Percentiles rank a stretch among this genome's conserved stretches.
These are phyloP conservation scores for Saguinus imperator DNA, from an alignment of 2,113 vertebrate genomes.

Conservation along the genomic window DNA sequence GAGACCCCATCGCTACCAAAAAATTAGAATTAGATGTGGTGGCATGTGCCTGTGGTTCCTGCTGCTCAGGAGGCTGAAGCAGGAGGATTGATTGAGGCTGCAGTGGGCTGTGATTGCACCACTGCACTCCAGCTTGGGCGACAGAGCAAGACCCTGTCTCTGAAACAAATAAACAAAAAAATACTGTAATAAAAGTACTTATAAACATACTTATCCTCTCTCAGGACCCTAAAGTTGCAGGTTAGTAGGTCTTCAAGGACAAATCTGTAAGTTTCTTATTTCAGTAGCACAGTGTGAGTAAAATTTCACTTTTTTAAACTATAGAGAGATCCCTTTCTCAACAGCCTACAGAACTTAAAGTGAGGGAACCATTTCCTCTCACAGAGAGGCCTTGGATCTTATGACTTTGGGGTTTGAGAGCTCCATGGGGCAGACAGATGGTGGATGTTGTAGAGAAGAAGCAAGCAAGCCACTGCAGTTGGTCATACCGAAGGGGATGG, in stretches of 20 bases:
- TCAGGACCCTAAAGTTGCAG: background rate
- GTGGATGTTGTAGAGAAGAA: background rate
- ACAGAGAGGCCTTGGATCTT: background rate
- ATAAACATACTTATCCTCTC: background rate
- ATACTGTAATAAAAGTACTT: background rate
- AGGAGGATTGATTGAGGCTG: no score
- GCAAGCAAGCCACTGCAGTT: background rate
- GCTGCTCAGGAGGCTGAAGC: no score
- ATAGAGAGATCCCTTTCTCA: background rate
- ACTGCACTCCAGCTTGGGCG: no score
- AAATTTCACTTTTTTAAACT: background rate
- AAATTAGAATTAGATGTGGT: no score
- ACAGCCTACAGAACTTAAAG: background rate
- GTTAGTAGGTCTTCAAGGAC: background rate
- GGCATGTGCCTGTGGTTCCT: no score
- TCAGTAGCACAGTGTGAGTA: background rate
- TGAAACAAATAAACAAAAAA: background rate
- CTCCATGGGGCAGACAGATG: fast-evolving
- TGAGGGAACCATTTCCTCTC: background rate
- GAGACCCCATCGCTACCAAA: no score
- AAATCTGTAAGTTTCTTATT: background rate
- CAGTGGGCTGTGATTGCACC: no score
- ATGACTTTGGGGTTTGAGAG: background rate
- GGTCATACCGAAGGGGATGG: background rate
- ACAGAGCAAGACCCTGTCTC: no score